Evolutionary conservation across 2,888 invertebrate species (phyloP), one percentile per base, ranked within the genome.

Genomic region (Drosophila greeni): DNA sequence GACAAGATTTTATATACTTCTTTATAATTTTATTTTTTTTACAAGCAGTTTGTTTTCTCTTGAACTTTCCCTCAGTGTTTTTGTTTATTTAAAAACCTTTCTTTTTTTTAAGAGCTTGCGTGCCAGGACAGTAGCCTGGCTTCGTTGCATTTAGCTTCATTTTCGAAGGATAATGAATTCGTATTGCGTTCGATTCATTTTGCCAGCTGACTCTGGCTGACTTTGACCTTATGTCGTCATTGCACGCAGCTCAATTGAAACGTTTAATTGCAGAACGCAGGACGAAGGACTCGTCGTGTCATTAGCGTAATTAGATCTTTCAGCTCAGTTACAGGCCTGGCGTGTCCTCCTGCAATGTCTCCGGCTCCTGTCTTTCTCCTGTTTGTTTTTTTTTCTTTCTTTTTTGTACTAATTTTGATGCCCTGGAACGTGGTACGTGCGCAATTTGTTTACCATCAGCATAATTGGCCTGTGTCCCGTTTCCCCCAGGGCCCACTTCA

Each of bases 361-460:
- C n/a, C n/a, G n/a, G 70, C 43, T 69, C 23, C 51, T 29, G 29
- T 29, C 29, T 42, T 43, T 61, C 45, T 26, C 53, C 45, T 40
- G 34, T 45, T 54, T 20, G 47, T 47, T 70, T 42, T 40, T 49
- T 52, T 59, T 56, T 11, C 2, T 29, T 11, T 48, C 18, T 52
- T 26, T 23, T 42, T 16, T 4, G 14, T 59, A 84, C 79, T 80
- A 85, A 85, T 79, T 80, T 85, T 84, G 73, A 81, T 79, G 78
- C 81, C 84, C 66, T 64, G 77, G 60, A 80, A 87, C 86, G 84
- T 85, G 79, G 59, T 80, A 86, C 86, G 85, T 86, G 83, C 77
- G 87, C 87, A 87, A 86, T 87, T 86, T 87, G 86, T 87, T 86
- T 86, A 85, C 86, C 84, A 87, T 86, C 87, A 86, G 75, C 85